These are phyloP conservation scores for Lepidochitona cinerea DNA, from an alignment of 2,888 invertebrate genomes.

Conservation along the genomic window DNA sequence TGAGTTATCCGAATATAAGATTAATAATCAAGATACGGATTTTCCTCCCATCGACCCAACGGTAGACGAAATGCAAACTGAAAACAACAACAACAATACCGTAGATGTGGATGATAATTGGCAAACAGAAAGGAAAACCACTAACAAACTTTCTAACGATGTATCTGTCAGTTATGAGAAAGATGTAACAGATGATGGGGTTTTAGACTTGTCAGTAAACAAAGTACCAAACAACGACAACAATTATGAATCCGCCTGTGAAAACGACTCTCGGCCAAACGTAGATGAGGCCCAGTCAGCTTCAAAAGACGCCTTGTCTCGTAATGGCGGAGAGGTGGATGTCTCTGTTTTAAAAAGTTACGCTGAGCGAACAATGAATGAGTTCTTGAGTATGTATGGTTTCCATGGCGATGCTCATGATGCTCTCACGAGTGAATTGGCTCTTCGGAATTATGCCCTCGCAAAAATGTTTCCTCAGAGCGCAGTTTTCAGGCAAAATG, in stretches of 20 bases:
- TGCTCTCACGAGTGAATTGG: slow-evolving; percentile 76
- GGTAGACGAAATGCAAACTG: background rate
- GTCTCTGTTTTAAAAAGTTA: slow-evolving; percentile 81
- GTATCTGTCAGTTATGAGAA: background rate
- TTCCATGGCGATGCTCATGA: slow-evolving; percentile 80
- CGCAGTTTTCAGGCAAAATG: slow-evolving; percentile 14
- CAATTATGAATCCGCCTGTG: background rate
- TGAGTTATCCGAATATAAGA: slow-evolving; percentile 52
- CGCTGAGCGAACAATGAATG: slow-evolving; percentile 85
- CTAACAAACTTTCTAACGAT: background rate
- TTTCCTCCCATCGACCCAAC: slow-evolving; percentile 38
- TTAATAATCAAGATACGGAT: slow-evolving; percentile 51
- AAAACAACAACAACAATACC: background rate
- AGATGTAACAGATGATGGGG: background rate
- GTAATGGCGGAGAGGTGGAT: slow-evolving; percentile 50
- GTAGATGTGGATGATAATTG: background rate
- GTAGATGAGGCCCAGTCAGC: background rate
- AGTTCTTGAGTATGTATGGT: slow-evolving; percentile 83
- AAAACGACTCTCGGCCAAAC: background rate
- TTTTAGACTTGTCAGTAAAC: slow-evolving; percentile 12
- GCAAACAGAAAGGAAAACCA: background rate
- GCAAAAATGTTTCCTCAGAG: slow-evolving; percentile 73
- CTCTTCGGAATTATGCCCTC: slow-evolving; percentile 79
- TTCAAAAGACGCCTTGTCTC: slow-evolving; percentile 12
- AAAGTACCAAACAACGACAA: background rate